Evolutionary conservation across 2,888 invertebrate genomes (phyloP).

Genomic region (Athalia cordata): DNA sequence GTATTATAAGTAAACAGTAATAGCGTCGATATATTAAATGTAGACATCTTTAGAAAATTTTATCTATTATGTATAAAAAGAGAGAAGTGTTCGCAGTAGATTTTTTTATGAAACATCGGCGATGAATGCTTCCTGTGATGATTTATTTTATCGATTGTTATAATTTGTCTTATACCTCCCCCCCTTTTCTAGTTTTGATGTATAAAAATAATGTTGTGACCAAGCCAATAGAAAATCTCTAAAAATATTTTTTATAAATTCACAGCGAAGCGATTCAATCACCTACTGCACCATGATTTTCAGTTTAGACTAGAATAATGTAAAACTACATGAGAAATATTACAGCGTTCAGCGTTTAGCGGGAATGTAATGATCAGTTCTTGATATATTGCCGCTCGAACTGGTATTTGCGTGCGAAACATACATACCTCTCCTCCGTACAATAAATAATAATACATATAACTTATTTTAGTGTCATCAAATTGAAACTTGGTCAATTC

Average conservation of each 20-base stretch:
- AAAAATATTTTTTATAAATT: constrained; percentile 9
- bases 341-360: constrained; percentile 17
- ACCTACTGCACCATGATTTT: constrained; percentile 25
- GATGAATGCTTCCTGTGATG: background rate
- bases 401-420: constrained; percentile 34
- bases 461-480: constrained; percentile 21
- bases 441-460: constrained; percentile 14
- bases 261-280: background rate
- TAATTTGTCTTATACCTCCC: background rate
- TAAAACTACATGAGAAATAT: constrained; percentile 40
- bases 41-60: constrained; percentile 27
- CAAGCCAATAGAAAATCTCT: constrained; percentile 19
- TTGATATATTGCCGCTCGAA: constrained; percentile 2
- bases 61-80: constrained; percentile 26
- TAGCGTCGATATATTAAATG: constrained; percentile 19
- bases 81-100: constrained; percentile 26
- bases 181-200: constrained; percentile 24
- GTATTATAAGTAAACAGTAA: constrained; percentile 4
- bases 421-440: background rate
- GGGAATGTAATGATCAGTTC: constrained; percentile 42
- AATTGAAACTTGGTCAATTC: constrained; percentile 32
- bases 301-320: constrained; percentile 43
- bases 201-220: constrained; percentile 43
- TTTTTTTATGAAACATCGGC: constrained; percentile 2
- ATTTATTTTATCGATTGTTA: background rate